These are phyloP conservation scores for Eptatretus atami DNA, from an alignment of 2,797 vertebrate species.

Conservation along the genomic window DNA sequence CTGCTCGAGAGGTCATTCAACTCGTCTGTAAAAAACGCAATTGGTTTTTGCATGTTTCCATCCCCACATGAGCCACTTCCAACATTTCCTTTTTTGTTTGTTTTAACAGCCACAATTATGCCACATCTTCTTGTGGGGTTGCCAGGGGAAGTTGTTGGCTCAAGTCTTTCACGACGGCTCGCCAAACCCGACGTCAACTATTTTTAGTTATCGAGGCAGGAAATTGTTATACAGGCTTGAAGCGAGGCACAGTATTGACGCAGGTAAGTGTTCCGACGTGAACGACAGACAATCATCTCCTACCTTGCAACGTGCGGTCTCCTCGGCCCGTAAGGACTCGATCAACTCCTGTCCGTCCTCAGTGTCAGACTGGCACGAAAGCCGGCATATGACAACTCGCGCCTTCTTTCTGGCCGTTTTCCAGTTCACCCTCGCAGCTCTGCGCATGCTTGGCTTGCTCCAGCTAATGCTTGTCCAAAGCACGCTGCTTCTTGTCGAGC, in stretches of 20 bases:
- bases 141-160: too few relatives aligned
- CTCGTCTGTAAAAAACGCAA: slow-evolving; percentile 18
- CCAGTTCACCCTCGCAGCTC: slow-evolving; percentile 26
- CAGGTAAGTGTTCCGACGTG: too few relatives aligned
- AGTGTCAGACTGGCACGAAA: slow-evolving; percentile 28
- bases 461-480: slow-evolving; percentile 29
- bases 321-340: slow-evolving; percentile 21
- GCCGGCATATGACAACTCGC: slow-evolving; percentile 19
- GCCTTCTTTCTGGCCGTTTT: slow-evolving; percentile 34
- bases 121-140: too few relatives aligned
- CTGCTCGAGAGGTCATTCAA: slow-evolving; percentile 26
- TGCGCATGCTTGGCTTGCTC: slow-evolving; percentile 31
- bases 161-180: too few relatives aligned
- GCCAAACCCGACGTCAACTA: too few relatives aligned
- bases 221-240: too few relatives aligned
- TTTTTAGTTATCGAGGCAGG: too few relatives aligned
- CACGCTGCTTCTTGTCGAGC: slow-evolving; percentile 31
- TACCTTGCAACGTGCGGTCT: slow-evolving; percentile 31
- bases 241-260: too few relatives aligned
- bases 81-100: too few relatives aligned
- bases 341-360: slow-evolving; percentile 28
- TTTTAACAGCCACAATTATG: too few relatives aligned
- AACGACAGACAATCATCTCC: background rate
- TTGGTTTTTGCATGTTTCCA: too few relatives aligned
- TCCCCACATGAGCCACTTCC: too few relatives aligned